Evolutionary conservation across 2,113 vertebrate genomes (phyloP).

Genomic region (Stegostoma tigrinum): DNA sequence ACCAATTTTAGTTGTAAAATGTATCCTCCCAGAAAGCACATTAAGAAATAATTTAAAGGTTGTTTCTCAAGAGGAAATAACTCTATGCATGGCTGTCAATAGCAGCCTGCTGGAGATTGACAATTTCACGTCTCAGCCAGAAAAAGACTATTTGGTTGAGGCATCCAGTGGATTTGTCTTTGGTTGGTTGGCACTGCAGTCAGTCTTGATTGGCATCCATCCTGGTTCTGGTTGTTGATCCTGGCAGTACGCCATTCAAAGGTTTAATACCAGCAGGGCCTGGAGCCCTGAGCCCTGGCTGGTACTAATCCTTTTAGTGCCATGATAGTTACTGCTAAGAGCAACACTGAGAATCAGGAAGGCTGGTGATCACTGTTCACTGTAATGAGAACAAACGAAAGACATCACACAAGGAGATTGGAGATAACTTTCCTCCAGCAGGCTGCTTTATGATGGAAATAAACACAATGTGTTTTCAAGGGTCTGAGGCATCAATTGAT

Average conservation of each 20-base stretch:
- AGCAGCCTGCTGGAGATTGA: slow-evolving; percentile 19
- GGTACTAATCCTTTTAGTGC: slow-evolving; percentile 25
- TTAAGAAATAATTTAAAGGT: background rate
- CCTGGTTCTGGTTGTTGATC: slow-evolving; percentile 30
- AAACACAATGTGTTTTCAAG: background rate
- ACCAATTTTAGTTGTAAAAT: background rate
- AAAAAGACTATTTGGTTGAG: background rate
- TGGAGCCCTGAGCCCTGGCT: slow-evolving; percentile 24
- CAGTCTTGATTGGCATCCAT: slow-evolving; percentile 29
- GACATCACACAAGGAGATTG: background rate
- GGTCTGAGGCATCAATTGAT: background rate
- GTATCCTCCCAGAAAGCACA: background rate
- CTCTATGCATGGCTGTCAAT: background rate
- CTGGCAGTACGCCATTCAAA: background rate
- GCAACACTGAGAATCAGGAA: background rate
- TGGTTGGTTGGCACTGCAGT: slow-evolving; percentile 13
- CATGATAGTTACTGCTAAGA: background rate
- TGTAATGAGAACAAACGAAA: background rate
- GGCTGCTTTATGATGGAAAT: background rate
- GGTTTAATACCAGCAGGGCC: slow-evolving; percentile 27
- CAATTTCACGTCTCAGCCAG: background rate
- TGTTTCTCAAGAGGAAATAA: background rate
- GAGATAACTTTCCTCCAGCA: background rate
- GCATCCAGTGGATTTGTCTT: slow-evolving; percentile 6
- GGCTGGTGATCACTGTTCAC: slow-evolving; percentile 16